Evolutionary conservation across 1,140 invertebrate species (phyloP).

Genomic region (Drosophila littoralis): DNA sequence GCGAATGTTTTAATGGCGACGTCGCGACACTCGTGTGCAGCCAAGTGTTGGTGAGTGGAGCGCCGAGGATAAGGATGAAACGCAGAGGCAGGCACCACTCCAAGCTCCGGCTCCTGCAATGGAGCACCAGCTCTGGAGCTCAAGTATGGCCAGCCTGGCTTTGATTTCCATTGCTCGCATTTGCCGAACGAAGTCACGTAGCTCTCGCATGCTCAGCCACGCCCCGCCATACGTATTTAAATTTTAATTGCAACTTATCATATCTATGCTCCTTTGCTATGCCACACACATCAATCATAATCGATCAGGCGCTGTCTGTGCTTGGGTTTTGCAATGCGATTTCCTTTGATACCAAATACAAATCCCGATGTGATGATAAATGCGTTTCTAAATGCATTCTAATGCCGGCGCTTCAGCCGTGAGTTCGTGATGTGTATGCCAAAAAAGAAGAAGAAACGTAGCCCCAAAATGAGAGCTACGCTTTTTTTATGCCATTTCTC

Average conservation of each 20-base stretch:
- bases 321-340: constrained; percentile 21
- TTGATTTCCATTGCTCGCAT: constrained; percentile 59
- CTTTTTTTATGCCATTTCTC: constrained; percentile 36
- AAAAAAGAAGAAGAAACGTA: constrained; percentile 1
- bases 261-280: background rate
- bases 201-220: constrained; percentile 21
- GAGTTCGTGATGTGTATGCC: constrained; percentile 42
- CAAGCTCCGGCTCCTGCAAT: constrained; percentile 30
- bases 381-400: constrained; percentile 82
- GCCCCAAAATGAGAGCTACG: constrained; percentile 56
- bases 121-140: constrained; percentile 36
- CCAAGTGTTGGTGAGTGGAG: constrained; percentile 35
- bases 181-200: constrained; percentile 77
- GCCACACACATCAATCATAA: constrained; percentile 67
- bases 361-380: constrained; percentile 66
- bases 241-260: constrained; percentile 62
- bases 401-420: too few species aligned
- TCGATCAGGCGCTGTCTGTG: constrained; percentile 67
- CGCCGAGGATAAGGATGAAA: constrained; percentile 17
- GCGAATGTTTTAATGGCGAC: constrained; percentile 78
- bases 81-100: constrained; percentile 7
- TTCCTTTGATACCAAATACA: constrained; percentile 24
- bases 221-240: constrained; percentile 58
- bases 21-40: constrained; percentile 76
- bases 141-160: constrained; percentile 37